Percentiles rank a stretch among this genome's conserved stretches.
Conservation (phyloP, 1,140 invertebrate species). For the Drosophila trapezifrons region DNA sequence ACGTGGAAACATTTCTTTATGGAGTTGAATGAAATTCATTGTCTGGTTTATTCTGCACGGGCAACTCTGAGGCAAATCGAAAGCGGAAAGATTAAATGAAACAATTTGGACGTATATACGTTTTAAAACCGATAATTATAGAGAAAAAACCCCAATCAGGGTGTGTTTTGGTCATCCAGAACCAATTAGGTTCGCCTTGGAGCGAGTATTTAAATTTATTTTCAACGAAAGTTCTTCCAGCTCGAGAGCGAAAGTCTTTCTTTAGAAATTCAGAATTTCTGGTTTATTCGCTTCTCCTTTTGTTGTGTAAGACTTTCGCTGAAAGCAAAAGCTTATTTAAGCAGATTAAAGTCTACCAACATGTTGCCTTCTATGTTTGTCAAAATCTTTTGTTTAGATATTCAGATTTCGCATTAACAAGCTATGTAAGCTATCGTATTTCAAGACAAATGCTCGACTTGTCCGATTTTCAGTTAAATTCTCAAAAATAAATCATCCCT, state of each 20-base stretch:
- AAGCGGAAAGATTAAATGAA: constrained; percentile 45
- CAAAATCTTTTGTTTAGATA: not conserved
- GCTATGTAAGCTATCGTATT: constrained; percentile 6
- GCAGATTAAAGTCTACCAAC: constrained; percentile 5
- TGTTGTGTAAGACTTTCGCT: not conserved
- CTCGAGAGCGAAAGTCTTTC: constrained; percentile 36
- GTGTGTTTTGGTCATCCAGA: constrained; percentile 1
- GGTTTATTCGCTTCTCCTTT: not conserved
- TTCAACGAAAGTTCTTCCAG: constrained; percentile 28
- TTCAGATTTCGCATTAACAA: not conserved
- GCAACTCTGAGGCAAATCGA: constrained; percentile 10
- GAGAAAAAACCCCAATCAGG: constrained; percentile 4
- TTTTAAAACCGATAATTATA: not conserved
- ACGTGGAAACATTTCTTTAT: constrained; percentile 50
- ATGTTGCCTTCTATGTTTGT: no score
- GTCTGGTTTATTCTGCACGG: constrained; percentile 26
- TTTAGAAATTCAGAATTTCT: constrained; percentile 3
- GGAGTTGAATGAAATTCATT: constrained; percentile 45
- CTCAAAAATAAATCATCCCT: constrained; percentile 4
- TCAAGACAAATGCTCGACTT: constrained; percentile 2
- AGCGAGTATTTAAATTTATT: not conserved
- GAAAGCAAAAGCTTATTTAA: constrained; percentile 26
- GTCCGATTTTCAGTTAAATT: constrained; percentile 6
- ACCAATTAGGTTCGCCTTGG: not conserved
- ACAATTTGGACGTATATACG: constrained; percentile 1